Percentiles rank a stretch among this genome's conserved stretches.
These are phyloP conservation scores for Drosophila mettleri DNA, from an alignment of 2,888 invertebrate genomes.

Conservation along the genomic window DNA sequence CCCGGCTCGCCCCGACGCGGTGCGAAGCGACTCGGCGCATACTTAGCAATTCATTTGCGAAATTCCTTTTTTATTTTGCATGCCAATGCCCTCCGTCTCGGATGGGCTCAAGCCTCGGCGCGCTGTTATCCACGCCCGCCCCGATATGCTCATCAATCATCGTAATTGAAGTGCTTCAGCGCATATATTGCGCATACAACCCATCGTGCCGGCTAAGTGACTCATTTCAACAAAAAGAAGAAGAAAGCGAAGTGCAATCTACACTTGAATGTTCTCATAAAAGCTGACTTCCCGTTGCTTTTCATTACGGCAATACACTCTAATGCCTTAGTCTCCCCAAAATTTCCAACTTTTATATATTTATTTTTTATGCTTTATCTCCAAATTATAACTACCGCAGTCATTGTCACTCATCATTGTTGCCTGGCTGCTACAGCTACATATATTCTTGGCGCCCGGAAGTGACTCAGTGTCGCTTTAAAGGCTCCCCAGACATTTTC, in stretches of 20 bases:
- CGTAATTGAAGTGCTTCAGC: constrained; percentile 70
- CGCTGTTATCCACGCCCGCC: neutral
- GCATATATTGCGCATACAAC: constrained; percentile 54
- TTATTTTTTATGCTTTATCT: constrained; percentile 6
- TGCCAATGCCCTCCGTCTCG: constrained; percentile 40
- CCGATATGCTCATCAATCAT: constrained; percentile 75
- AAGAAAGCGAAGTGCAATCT: constrained; percentile 49
- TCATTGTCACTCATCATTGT: constrained; percentile 10
- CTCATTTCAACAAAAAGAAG: constrained; percentile 63
- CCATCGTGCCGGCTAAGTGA: constrained; percentile 38
- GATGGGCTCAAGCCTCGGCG: constrained; percentile 10
- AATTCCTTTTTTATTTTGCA: constrained; percentile 74
- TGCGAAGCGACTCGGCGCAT: constrained; percentile 64
- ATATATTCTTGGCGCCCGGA: neutral
- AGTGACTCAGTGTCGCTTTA: constrained; percentile 21
- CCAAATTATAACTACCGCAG: constrained; percentile 25
- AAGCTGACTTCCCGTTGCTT: constrained; percentile 29
- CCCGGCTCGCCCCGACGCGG: too few species aligned
- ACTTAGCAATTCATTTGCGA: constrained; percentile 71
- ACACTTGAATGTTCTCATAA: constrained; percentile 69
- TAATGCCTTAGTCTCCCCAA: neutral
- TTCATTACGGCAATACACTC: constrained; percentile 25
- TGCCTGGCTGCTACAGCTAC: neutral
- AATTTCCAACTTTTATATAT: constrained; percentile 3
- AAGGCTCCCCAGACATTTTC: constrained; percentile 32